Evolutionary conservation across 2,113 vertebrate species (phyloP).

Genomic region (Corydoras sp.): DNA sequence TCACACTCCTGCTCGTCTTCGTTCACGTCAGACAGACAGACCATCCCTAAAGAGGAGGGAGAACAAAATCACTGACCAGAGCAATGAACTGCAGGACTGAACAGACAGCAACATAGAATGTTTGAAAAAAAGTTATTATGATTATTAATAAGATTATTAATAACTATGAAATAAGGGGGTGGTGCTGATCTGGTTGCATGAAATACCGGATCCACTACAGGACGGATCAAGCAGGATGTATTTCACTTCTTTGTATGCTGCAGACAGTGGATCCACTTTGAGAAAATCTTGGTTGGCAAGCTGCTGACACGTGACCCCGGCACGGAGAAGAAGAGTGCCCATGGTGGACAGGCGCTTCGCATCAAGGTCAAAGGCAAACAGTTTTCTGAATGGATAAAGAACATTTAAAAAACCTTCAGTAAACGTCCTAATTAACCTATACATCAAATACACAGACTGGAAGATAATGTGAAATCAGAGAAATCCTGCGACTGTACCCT

Average conservation of each 20-base stretch:
- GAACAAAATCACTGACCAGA: background rate
- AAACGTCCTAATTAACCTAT: background rate
- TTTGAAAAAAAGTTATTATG: no score
- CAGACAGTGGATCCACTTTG: slow-evolving; percentile 66
- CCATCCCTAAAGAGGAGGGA: slow-evolving; percentile 70
- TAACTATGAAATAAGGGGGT: no score
- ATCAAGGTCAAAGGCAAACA: slow-evolving; percentile 91
- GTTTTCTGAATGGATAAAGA: slow-evolving; percentile 57
- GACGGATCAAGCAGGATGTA: slow-evolving; percentile 88
- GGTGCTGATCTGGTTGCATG: background rate
- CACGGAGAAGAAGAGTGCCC: slow-evolving; percentile 84
- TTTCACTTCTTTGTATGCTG: slow-evolving; percentile 71
- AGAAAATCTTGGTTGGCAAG: slow-evolving; percentile 87
- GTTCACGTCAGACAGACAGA: slow-evolving; percentile 56
- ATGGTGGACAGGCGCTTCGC: slow-evolving; percentile 83
- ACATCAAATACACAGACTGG: background rate
- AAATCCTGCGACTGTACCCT: slow-evolving; percentile 59
- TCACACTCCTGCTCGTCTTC: slow-evolving; percentile 42
- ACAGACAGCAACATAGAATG: no score
- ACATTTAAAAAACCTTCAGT: background rate
- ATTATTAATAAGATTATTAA: no score
- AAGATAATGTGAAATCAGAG: no score
- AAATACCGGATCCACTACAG: slow-evolving; percentile 91
- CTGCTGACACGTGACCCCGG: slow-evolving; percentile 79
- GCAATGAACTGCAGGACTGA: no score